Conservation (phyloP, 2,888 invertebrate genomes). For the Linnaemya tessellans region DNA sequence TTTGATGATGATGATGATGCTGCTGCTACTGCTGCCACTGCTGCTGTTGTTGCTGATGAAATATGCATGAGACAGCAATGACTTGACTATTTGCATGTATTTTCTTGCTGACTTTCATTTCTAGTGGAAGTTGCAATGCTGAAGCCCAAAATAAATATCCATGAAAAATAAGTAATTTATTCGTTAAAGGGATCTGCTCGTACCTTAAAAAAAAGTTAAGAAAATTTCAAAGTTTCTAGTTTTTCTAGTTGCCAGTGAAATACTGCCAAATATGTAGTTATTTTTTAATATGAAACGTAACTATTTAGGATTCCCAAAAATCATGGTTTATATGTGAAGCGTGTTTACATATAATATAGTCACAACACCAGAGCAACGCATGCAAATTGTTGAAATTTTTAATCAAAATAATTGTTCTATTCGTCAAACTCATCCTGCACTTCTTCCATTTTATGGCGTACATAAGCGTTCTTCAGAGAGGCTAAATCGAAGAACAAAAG, state of each 20-base stretch:
- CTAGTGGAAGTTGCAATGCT: background rate
- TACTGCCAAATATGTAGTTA: background rate
- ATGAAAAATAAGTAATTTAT: background rate
- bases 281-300: background rate
- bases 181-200: background rate
- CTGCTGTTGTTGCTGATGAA: conserved; percentile 17
- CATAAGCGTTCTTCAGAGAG: too few species aligned
- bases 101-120: conserved; percentile 13
- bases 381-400: too few species aligned
- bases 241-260: background rate
- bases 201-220: conserved; percentile 10
- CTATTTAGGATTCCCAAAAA: too few species aligned
- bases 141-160: conserved; percentile 29
- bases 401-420: too few species aligned
- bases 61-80: conserved; percentile 10
- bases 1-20: conserved; percentile 25
- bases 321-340: too few species aligned
- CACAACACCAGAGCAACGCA: too few species aligned
- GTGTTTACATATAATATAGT: too few species aligned
- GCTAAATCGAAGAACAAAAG: too few species aligned
- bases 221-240: background rate
- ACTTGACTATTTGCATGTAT: conserved; percentile 28
- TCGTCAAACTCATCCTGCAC: too few species aligned
- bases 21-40: conserved; percentile 11
- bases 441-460: too few species aligned